Base-by-base conservation (phyloP, 1,140 invertebrate genomes). In the Trachymyrmex cornetzi region DNA sequence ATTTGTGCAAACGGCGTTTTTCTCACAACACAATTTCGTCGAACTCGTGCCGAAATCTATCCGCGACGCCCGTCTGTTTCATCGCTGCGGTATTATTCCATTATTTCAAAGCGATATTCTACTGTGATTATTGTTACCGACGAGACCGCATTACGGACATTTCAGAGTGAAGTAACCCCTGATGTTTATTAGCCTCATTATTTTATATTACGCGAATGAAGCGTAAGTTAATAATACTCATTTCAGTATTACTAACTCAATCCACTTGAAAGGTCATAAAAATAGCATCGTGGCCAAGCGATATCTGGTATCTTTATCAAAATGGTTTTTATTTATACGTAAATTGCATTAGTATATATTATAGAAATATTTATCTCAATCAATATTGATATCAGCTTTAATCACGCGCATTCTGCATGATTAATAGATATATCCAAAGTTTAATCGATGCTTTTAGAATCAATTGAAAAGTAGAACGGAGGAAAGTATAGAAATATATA, bases 31-130 rank as follows among this genome's bases (percentile, higher is more conserved):
- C 64, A 71, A 69, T 82, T 82, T 48, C 55, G 53, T 22, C 63
- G 64, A 69, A 81, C 66, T 69, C 66, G 30, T 69, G 48, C 77
- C 80, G 55, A 82, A 82, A 74, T 74, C 24, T 44, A 82, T 82
- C n/a, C 53, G 34, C 53, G 19, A 74, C 55, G 67, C 67, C 80
- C 61, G 30, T 82, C 67, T 59, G 38, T 82, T 82, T 82, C 80
- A 16, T 82, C 67, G 53, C 53, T 48, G 80, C 80, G 67, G 80
- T 27, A 59, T 82, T 82, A 74, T 74, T 82, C 55, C 80, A 82
- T 82, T 72, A 74, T 82, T 59, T 74, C 53, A 59, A 61, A 74
- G 67, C 67, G 80, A 82, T 82, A 82, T 72, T 38, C 27, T 38
- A 27, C 79, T n/a, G 24, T 61, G 67, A 82, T 82, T 82, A 61